Evolutionary conservation across 2,888 invertebrate species (phyloP).

Genomic region (Geotrupes spiniger): DNA sequence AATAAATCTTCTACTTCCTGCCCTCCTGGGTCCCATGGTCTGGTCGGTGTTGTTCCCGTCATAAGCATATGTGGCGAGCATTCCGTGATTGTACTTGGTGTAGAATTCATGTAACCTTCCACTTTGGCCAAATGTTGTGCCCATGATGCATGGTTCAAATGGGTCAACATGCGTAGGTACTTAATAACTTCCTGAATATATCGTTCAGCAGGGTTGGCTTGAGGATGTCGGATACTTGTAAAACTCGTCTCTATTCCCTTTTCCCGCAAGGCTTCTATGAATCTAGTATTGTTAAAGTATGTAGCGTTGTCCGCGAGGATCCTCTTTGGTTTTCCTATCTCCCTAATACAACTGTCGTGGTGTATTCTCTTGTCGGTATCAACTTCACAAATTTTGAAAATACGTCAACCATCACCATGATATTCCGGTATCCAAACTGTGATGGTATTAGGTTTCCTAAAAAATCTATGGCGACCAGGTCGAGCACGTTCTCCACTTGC

Average conservation of each 20-base stretch:
- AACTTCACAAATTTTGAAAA: neutral
- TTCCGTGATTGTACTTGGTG: neutral
- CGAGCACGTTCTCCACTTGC: neutral
- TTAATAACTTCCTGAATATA: neutral
- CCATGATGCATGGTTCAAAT: neutral
- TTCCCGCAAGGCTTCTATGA: neutral
- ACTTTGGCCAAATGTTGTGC: neutral
- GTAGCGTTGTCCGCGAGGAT: constrained; percentile 6
- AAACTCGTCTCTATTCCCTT: neutral
- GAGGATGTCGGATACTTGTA: neutral
- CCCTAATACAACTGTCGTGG: neutral
- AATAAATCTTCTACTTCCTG: neutral
- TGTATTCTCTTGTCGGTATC: neutral
- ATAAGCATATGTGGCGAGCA: neutral
- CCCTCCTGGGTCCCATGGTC: neutral
- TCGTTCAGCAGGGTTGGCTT: neutral
- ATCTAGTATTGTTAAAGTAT: constrained; percentile 4
- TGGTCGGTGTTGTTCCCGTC: neutral
- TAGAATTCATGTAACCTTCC: neutral
- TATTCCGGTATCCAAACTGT: neutral
- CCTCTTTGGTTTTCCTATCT: constrained; percentile 2
- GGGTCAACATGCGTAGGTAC: neutral
- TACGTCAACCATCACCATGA: neutral
- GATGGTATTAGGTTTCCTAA: neutral
- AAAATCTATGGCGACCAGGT: neutral